Base-by-base conservation (phyloP, 2,113 vertebrate species). In the Baryphthengus martii region DNA sequence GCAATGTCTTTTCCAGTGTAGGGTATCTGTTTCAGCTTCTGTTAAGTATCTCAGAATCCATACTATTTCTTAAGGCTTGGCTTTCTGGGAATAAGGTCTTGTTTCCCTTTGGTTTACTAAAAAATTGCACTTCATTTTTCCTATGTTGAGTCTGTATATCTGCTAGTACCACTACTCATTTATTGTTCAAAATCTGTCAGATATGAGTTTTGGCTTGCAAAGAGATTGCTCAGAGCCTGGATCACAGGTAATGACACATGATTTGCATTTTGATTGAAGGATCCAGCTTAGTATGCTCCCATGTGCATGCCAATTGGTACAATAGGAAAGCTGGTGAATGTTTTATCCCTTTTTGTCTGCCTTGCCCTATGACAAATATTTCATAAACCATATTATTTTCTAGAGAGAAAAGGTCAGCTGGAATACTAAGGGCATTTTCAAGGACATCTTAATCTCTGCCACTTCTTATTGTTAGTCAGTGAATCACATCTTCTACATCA, bases 191-290 rank as follows among this genome's bases (percentile, higher is more conserved):
- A 95, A 88, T 79, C 62, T 91, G 78, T 85, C 77, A 91, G 45
- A 58, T 50, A 85, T 82, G 81, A 88, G 50, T 56, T 91, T 40
- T 79, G 86, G 61, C 89, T 93, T 72, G 45, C 66, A 85, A 71
- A 94, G 61, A 94, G 77, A 29, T 84, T 93, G 29, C 72, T 88
- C 58, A 85, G 81, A 65, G 62, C 20, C 81, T 89, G n/a, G 82
- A 62, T 94, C 94, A 90, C 85, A 80, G 94, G 58, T 55, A 91
- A 82, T 91, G 89, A 94, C 55, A 84, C 53, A 66, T 0, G 0
- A 96, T 97, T 96, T 95, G 76, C 85, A 94, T 93, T 96, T 90
- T 95, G 89, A 95, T 89, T 91, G 84, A 95, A 95, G 35, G 84
- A 91, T 88, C 31, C 81, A 76, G 74, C 62, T 91, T 81, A 85